phyloP scores from a whole-genome alignment of 2,888 invertebrate genomes.

The Oxycera nigricornis region DNA sequence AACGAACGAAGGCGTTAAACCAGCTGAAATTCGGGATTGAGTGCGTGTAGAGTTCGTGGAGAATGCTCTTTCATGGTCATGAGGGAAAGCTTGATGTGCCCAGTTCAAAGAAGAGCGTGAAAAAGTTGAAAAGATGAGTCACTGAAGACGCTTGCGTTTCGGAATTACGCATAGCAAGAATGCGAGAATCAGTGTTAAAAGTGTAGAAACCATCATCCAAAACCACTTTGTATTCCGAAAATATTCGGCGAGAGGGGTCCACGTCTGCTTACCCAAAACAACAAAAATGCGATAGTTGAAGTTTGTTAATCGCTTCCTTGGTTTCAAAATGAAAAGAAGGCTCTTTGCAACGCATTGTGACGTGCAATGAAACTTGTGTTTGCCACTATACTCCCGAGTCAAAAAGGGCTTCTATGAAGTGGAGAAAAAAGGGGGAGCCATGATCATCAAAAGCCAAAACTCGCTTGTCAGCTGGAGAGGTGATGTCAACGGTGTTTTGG shows the following conservation, averaged over 20 bases:
- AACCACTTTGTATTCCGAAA: not conserved
- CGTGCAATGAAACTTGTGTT: not conserved
- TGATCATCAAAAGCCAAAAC: too few relatives aligned
- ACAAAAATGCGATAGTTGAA: not conserved
- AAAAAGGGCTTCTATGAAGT: not conserved
- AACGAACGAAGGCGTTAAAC: not conserved
- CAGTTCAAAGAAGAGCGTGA: not conserved
- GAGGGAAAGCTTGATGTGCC: not conserved
- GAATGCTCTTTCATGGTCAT: not conserved
- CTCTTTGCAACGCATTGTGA: not conserved
- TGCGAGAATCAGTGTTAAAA: not conserved
- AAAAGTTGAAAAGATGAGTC: not conserved
- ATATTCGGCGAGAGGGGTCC: not conserved
- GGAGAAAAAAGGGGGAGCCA: not conserved
- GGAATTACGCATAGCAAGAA: not conserved
- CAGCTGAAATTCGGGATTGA: not conserved
- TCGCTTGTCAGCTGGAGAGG: too few relatives aligned
- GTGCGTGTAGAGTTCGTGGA: not conserved
- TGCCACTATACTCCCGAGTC: too few relatives aligned
- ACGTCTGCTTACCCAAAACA: not conserved
- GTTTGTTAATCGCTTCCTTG: not conserved
- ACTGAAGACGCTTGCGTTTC: not conserved
- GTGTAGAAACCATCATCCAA: not conserved
- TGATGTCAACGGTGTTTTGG: too few relatives aligned
- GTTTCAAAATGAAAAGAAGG: not conserved